Conservation (phyloP, 2,797 vertebrate genomes). For the Halcyon smyrnensis region DNA sequence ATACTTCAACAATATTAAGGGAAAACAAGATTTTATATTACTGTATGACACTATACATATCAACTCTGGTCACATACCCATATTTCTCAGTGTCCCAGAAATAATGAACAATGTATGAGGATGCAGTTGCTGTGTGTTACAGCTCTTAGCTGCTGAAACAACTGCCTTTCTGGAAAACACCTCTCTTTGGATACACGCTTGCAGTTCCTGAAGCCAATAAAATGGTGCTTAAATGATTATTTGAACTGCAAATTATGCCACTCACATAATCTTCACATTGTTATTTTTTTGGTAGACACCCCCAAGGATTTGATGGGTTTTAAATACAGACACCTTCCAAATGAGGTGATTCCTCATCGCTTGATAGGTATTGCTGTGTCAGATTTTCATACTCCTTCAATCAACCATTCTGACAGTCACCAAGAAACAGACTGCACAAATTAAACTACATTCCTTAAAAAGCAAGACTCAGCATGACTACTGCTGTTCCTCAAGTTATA, state of each 20-base stretch:
- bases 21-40: conserved; percentile 46
- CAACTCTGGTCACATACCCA: not conserved
- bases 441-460: not conserved
- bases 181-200: not conserved
- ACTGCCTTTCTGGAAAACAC: not conserved
- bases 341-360: not conserved
- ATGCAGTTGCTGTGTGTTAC: not conserved
- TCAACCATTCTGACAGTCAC: not conserved
- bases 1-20: conserved; percentile 60
- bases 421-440: not conserved
- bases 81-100: conserved; percentile 46
- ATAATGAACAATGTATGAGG: not conserved
- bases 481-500: not conserved
- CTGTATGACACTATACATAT: not conserved
- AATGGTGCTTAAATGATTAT: not conserved
- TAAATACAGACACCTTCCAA: not conserved
- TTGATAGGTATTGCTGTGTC: not conserved
- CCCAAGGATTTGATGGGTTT: not conserved
- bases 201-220: not conserved
- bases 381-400: not conserved
- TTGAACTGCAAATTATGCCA: not conserved
- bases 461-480: not conserved
- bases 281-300: not conserved
- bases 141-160: not conserved
- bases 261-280: not conserved